Evolutionary conservation across 2,797 vertebrate genomes (phyloP), one percentile per base, ranked within the genome.

Genomic region (Meriones psammophilus): DNA sequence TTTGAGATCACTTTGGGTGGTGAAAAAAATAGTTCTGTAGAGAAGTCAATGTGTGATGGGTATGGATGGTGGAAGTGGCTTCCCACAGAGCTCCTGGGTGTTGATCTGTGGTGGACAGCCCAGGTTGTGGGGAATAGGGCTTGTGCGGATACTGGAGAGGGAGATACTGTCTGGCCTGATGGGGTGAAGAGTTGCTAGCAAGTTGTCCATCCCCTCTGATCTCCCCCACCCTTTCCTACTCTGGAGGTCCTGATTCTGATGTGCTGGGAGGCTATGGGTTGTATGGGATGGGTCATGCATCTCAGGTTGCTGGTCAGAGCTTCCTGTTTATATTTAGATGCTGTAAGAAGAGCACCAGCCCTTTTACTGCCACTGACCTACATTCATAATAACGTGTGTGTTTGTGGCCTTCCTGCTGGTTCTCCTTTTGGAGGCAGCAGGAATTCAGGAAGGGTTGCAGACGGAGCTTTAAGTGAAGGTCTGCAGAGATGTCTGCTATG

Each of bases 261-360:
- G 36, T 36, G 54, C 66, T 78, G 50, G 93, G 84, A 87, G 64
- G 92, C 73, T 88, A 42, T 15, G 3, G 13, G 78, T 96, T 24
- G 60, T 83, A 2, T 42, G 74, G n/a, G 85, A 12, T 85, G 77
- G 74, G 0, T 84, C 64, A n/a, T 60, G 18, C 3, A 0, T 94
- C 88, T 98, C 96, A 18, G 79, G 64, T 96, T 98, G 94, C 97
- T 30, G 50, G 78, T 96, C 94, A 77, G 58, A 93, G 92, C 97
- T 97, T 94, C 89, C 79, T 96, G 86, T 96, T 98, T 98, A 96
- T 98, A 97, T 98, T 98, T 97, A 98, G 97, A 86, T 90, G 62
- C 84, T 96, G 87, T 94, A 73, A 95, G 96, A 95, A 94, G 89
- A 93, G 85, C 76, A 88, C 96, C 92, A 83, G 46, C 86, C 28